Conservation (phyloP, 2,888 invertebrate genomes). For the Baccha elongata region DNA sequence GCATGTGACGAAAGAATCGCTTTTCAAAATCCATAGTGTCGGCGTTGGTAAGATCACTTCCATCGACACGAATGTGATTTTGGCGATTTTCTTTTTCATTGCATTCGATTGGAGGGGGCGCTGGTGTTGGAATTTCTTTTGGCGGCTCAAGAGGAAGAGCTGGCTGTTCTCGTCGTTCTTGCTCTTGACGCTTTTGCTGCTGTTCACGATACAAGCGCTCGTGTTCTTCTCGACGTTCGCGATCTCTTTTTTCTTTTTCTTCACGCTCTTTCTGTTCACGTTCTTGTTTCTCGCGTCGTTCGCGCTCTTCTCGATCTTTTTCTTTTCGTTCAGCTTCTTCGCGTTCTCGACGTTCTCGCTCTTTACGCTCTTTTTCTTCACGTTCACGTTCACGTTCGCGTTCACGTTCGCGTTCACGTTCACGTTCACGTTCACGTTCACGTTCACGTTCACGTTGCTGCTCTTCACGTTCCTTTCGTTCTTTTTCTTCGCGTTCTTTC, state of each 20-base stretch:
- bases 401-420: slow-evolving; percentile 77
- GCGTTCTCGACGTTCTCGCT: slow-evolving; percentile 77
- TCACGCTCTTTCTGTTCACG: slow-evolving; percentile 78
- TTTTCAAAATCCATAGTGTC: slow-evolving; percentile 62
- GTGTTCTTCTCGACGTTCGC: slow-evolving; percentile 78
- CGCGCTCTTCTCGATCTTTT: slow-evolving; percentile 77
- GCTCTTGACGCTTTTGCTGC: slow-evolving; percentile 76
- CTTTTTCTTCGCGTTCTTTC: slow-evolving; percentile 75
- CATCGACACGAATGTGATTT: slow-evolving; percentile 66
- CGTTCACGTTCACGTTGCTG: slow-evolving; percentile 73
- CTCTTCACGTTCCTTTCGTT: slow-evolving; percentile 76
- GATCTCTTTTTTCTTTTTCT: slow-evolving; percentile 75
- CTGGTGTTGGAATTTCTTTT: slow-evolving; percentile 39
- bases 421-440: slow-evolving; percentile 74
- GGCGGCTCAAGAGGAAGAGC: slow-evolving; percentile 75
- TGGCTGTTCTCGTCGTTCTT: slow-evolving; percentile 81
- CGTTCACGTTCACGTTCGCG: slow-evolving; percentile 75
- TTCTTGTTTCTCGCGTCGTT: slow-evolving; percentile 76
- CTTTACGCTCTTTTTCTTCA: slow-evolving; percentile 76
- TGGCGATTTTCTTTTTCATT: slow-evolving; percentile 66
- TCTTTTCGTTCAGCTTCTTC: slow-evolving; percentile 78
- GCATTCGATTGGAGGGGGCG: slow-evolving; percentile 48
- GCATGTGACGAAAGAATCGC: slow-evolving; percentile 72
- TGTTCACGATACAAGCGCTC: slow-evolving; percentile 75
- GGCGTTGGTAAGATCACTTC: slow-evolving; percentile 46